These are phyloP conservation scores for Ptiloglossa arizonensis DNA, from an alignment of 1,140 invertebrate species.

Conservation along the genomic window DNA sequence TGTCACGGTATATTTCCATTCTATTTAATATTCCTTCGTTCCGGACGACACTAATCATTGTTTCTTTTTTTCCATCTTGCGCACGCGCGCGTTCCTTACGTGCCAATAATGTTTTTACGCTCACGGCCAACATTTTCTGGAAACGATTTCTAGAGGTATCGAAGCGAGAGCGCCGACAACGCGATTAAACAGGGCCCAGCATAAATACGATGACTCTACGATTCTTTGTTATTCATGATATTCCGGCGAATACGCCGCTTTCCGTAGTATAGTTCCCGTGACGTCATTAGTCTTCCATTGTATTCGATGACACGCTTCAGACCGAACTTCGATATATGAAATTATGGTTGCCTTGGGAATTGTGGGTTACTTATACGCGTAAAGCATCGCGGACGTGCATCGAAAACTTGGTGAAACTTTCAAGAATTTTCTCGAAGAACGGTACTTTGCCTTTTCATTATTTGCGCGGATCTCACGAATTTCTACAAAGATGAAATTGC, in stretches of 20 bases:
- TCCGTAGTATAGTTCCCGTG: constrained; percentile 30
- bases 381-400: neutral
- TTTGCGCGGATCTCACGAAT: no score
- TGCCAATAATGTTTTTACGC: constrained; percentile 8
- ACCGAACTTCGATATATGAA: constrained; percentile 32
- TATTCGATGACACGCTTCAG: constrained; percentile 48
- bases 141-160: constrained; percentile 6
- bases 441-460: no score
- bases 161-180: neutral
- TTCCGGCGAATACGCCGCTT: constrained; percentile 39
- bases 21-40: constrained; percentile 33
- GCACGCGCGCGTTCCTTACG: neutral
- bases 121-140: neutral
- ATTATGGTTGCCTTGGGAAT: constrained; percentile 41
- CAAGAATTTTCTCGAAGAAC: no score
- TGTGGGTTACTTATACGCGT: neutral
- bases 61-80: neutral
- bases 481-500: no score
- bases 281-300: constrained; percentile 51
- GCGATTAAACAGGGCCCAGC: constrained; percentile 36
- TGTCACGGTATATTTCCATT: constrained; percentile 28
- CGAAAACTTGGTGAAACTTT: neutral
- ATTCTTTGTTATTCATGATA: constrained; percentile 52
- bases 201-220: constrained; percentile 47
- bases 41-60: constrained; percentile 4